A percentile compares a stretch with the other conserved stretches of the same genome.
Conservation (phyloP, 2,888 invertebrate species). For the Watsonalla binaria region DNA sequence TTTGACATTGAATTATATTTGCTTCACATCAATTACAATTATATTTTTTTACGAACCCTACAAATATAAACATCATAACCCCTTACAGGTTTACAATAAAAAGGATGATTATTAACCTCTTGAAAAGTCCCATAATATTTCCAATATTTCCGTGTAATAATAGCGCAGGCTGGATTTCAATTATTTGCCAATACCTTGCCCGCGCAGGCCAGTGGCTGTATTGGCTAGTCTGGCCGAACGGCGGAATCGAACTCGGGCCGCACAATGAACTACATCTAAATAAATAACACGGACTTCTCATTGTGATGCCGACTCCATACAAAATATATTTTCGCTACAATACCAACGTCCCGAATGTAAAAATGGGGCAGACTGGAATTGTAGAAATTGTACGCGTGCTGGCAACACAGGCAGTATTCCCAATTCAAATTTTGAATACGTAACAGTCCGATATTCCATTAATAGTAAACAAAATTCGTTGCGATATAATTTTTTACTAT, state of each 20-base stretch:
- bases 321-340: constrained; percentile 68
- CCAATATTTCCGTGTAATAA: constrained; percentile 39
- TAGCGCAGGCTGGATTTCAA: constrained; percentile 51
- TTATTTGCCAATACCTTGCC: constrained; percentile 63
- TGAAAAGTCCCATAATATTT: constrained; percentile 27
- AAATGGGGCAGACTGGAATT: constrained; percentile 57
- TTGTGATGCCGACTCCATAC: constrained; percentile 62
- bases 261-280: constrained; percentile 69
- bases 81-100: too few species aligned
- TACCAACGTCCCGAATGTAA: constrained; percentile 46
- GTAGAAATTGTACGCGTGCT: constrained; percentile 49
- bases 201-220: constrained; percentile 44
- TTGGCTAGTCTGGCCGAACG: constrained; percentile 55
- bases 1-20: not conserved
- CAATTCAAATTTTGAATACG: constrained; percentile 39
- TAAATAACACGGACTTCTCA: constrained; percentile 68
- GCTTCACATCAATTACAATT: not conserved
- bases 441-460: not conserved
- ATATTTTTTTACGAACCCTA: too few species aligned
- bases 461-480: not conserved
- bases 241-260: constrained; percentile 51
- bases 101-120: not conserved
- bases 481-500: not conserved
- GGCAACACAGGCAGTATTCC: constrained; percentile 41
- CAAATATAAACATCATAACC: too few species aligned